These are phyloP conservation scores for Pantelozetes paolii DNA, from an alignment of 2,888 invertebrate species.

Conservation along the genomic window DNA sequence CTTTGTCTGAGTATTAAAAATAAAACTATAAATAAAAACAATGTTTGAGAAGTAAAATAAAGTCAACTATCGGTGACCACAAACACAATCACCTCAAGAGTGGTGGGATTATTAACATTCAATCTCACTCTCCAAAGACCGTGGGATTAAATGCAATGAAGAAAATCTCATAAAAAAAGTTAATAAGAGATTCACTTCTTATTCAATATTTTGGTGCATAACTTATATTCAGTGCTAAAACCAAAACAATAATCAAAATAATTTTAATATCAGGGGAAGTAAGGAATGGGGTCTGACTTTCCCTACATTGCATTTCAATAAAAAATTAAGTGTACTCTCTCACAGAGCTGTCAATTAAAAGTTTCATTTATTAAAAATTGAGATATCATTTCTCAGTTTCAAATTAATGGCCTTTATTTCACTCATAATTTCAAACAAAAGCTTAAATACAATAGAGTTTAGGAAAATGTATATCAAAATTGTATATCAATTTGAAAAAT, in stretches of 20 bases:
- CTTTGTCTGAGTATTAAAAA: not conserved
- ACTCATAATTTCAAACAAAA: constrained; percentile 10
- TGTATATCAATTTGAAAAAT: not conserved
- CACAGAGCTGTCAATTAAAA: constrained; percentile 19
- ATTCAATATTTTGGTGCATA: too few relatives aligned
- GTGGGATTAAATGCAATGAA: constrained; percentile 14
- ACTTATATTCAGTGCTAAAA: too few relatives aligned
- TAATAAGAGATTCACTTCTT: not conserved
- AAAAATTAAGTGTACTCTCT: not conserved
- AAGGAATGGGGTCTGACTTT: not conserved
- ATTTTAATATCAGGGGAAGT: not conserved
- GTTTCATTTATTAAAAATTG: not conserved
- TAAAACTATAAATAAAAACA: not conserved
- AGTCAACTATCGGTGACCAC: constrained; percentile 6
- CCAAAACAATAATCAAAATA: not conserved
- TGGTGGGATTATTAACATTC: not conserved
- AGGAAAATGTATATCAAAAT: not conserved
- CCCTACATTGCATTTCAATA: not conserved
- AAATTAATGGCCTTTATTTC: constrained; percentile 18
- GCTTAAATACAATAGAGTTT: constrained; percentile 1
- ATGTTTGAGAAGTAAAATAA: not conserved
- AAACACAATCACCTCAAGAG: not conserved
- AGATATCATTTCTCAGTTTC: not conserved
- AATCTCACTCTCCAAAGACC: not conserved
- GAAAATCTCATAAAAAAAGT: not conserved